Percentiles rank a stretch among this genome's conserved stretches.
Conservation (phyloP, 92 coral and sea anemone genomes). For the Paragorgia papillata region DNA sequence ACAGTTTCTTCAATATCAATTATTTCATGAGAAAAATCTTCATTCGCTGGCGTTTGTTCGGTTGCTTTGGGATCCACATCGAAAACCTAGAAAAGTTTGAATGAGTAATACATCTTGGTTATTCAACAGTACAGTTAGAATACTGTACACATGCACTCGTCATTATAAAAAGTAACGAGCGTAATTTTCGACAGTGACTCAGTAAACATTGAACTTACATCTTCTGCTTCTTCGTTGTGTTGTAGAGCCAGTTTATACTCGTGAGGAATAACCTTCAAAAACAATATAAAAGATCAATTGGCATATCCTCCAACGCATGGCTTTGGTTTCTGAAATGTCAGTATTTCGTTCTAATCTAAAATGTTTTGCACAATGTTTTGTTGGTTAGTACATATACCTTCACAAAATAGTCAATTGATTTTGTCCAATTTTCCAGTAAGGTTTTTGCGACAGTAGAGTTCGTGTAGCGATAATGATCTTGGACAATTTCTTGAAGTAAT, state of each 20-base stretch:
- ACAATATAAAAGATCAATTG: not conserved
- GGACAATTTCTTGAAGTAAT: slow-evolving; percentile 65
- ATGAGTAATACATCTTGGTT: too few species aligned
- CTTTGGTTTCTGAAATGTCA: too few species aligned
- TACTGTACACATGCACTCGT: too few species aligned
- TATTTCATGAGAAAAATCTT: slow-evolving; percentile 53
- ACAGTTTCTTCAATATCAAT: slow-evolving; percentile 86
- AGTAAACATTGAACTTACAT: too few species aligned
- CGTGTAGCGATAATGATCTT: slow-evolving; percentile 73
- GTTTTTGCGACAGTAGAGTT: slow-evolving; percentile 78
- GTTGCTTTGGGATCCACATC: too few species aligned
- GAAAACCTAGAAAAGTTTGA: slow-evolving; percentile 49
- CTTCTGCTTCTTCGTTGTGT: slow-evolving; percentile 64
- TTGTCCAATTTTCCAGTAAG: slow-evolving; percentile 74
- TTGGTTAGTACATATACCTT: slow-evolving; percentile 56
- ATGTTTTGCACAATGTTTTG: too few species aligned
- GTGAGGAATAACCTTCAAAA: slow-evolving; percentile 73
- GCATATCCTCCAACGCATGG: too few species aligned
- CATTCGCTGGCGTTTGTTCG: slow-evolving; percentile 75
- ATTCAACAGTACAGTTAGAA: too few species aligned
- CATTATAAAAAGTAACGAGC: too few species aligned
- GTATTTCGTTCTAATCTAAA: too few species aligned
- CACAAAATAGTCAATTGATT: slow-evolving; percentile 62
- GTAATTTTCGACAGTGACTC: too few species aligned
- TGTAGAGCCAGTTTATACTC: slow-evolving; percentile 78